Percentiles rank a stretch among this genome's conserved stretches.
Evolutionary conservation across 2,797 vertebrate species (phyloP).

Genomic region (Leuciscus waleckii): DNA sequence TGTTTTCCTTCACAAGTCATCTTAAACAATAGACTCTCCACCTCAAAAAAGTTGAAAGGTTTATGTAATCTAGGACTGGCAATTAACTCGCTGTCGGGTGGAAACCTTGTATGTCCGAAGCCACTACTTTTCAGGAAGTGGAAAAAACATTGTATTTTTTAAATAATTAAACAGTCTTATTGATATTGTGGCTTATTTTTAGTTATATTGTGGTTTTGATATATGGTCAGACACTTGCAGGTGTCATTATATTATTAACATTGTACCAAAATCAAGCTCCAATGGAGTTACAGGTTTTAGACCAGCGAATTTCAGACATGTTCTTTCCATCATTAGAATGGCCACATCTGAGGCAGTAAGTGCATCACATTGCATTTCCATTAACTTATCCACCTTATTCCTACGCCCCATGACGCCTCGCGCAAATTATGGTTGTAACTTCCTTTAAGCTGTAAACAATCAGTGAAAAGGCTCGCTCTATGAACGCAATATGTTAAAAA

Average conservation of each 20-base stretch:
- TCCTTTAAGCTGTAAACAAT: no score
- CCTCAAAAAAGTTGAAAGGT: background rate
- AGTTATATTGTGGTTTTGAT: background rate
- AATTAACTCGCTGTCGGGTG: background rate
- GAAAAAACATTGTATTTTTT: background rate
- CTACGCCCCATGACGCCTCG: no score
- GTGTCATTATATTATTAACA: background rate
- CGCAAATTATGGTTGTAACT: no score
- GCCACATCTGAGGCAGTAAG: background rate
- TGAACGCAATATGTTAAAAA: no score
- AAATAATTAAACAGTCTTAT: no score
- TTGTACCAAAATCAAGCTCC: background rate
- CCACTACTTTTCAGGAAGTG: background rate
- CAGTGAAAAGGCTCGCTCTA: no score
- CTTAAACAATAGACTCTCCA: slow-evolving; percentile 19
- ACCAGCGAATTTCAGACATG: background rate
- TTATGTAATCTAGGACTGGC: background rate
- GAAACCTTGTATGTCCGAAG: background rate
- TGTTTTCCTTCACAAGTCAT: slow-evolving; percentile 5
- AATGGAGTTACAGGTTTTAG: background rate
- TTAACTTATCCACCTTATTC: background rate
- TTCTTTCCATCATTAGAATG: background rate
- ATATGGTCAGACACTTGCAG: background rate
- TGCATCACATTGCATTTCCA: background rate
- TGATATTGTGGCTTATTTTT: background rate